Evolutionary conservation across 2,888 invertebrate genomes (phyloP).

Genomic region (Steinernema hermaphroditum): DNA sequence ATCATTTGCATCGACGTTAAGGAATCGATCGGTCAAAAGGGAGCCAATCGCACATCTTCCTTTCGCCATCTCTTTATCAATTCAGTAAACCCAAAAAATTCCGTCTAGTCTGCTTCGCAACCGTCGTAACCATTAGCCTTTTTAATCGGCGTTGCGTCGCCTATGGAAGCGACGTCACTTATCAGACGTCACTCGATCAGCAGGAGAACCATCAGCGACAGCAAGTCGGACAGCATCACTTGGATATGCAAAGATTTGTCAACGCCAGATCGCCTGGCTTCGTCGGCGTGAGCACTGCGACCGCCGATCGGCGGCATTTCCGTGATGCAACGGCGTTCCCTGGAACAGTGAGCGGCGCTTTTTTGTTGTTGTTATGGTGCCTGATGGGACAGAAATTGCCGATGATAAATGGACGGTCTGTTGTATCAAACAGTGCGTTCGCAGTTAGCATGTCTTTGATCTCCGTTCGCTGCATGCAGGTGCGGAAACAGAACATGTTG

Average conservation of each 20-base stretch:
- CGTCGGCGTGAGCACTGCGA: background rate
- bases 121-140: background rate
- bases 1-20: too few relatives aligned
- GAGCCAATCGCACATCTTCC: too few relatives aligned
- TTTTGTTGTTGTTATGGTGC: background rate
- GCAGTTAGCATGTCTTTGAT: too few relatives aligned
- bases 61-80: background rate
- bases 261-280: constrained; percentile 16
- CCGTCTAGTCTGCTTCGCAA: background rate
- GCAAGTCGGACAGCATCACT: background rate
- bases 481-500: too few relatives aligned
- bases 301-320: background rate
- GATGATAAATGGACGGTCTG: too few relatives aligned
- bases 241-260: constrained; percentile 30
- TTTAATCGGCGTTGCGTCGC: background rate
- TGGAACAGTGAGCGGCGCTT: background rate
- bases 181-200: background rate
- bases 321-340: background rate
- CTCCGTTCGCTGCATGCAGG: too few relatives aligned
- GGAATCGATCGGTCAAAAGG: too few relatives aligned
- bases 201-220: background rate
- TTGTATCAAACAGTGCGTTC: too few relatives aligned
- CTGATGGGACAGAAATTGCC: background rate
- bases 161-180: background rate
- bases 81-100: too few relatives aligned